Base-by-base conservation (phyloP, 2,113 vertebrate species). In the Diadophis punctatus region DNA sequence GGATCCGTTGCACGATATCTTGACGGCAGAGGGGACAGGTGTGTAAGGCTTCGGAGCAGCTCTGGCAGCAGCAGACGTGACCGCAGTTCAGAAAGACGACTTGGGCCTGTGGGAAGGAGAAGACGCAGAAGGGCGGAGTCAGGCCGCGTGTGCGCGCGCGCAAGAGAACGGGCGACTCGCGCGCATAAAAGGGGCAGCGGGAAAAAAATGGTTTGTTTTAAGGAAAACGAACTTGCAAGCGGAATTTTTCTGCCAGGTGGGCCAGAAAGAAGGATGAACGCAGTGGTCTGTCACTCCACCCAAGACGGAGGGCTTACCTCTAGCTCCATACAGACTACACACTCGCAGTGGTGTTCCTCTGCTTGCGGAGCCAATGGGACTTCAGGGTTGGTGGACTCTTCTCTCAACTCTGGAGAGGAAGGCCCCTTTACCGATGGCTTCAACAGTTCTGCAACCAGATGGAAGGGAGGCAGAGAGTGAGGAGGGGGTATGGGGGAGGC, bases 271-370 rank as follows among this genome's bases (percentile, higher is more conserved):
- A 68, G 30, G 4, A 68, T 14, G 60, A 14, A n/a, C 0, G 1
- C 30, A 14, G 63, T 63, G 11, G 63, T 6, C 30, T 30, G 1
- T 68, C 63, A 16, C 11, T 18, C 16, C 6, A 1, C 16, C 18
- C 1, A 7, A 16, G 34, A 9, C 12, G 46, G 0, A 3, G 3
- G 46, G 27, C 98, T 98, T 94, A 99, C 99, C 98, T 97, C 98
- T 0, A 39, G 97, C 94, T 99, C 99, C 98, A 99, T 98, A 97
- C 99, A 99, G 93, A 99, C 98, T 0, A 99, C 98, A 11, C 99
- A 99, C 91, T 99, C 99, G 0, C 98, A 97, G 92, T 95, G 96
- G 49, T 94, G 97, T 1, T 96, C 95, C 0, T 97, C 97, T 87
- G 98, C 97, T 51, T 96, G 93, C 0, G 98, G 98, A 0, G 97